These are phyloP conservation scores for Epicauta chinensis DNA, from an alignment of 1,140 invertebrate genomes.

Conservation along the genomic window DNA sequence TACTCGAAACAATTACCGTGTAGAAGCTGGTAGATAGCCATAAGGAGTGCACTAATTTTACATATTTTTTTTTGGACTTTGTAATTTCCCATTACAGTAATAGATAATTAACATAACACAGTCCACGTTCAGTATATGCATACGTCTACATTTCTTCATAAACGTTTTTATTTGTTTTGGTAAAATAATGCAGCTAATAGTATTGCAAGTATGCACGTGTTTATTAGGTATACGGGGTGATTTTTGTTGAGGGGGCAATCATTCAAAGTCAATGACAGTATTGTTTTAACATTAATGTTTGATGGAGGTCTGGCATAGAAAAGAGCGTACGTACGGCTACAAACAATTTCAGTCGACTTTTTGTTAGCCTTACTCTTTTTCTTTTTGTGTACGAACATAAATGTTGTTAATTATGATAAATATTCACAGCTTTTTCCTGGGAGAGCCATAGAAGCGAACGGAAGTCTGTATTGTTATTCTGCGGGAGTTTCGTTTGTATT, in stretches of 20 bases:
- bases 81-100: no score
- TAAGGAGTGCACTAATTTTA: no score
- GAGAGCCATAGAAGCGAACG: conserved; percentile 41
- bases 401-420: conserved; percentile 47
- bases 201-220: no score
- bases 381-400: conserved; percentile 40
- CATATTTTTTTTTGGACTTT: no score
- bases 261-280: conserved; percentile 16
- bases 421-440: conserved; percentile 45
- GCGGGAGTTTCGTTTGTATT: conserved; percentile 38
- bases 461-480: conserved; percentile 43
- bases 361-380: conserved; percentile 38
- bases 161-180: no score
- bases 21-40: not conserved
- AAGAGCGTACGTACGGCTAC: conserved; percentile 3
- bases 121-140: no score
- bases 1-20: not conserved
- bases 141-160: no score
- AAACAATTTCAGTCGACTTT: conserved; percentile 39
- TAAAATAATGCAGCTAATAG: no score
- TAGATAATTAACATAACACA: no score
- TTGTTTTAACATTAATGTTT: conserved; percentile 15
- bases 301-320: conserved; percentile 15
- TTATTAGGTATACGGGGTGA: no score
- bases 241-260: conserved; percentile 1